Conservation (phyloP, 1,140 invertebrate genomes). For the Branchinecta lindahli region DNA sequence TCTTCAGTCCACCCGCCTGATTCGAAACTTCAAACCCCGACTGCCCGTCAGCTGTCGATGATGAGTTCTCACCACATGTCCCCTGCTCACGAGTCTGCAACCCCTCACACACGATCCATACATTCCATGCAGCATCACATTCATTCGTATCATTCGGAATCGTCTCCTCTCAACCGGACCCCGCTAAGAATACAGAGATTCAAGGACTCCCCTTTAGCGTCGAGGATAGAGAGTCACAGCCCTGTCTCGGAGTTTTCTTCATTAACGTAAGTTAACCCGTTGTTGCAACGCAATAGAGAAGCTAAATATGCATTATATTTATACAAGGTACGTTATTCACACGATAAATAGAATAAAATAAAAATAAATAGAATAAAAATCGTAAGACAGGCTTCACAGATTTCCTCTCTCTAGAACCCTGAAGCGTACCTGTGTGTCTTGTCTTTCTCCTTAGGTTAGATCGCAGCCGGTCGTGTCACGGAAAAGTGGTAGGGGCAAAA, state of each 20-base stretch:
- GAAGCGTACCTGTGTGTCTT: too few species aligned
- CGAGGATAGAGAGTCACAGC: not conserved
- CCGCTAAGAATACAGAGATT: not conserved
- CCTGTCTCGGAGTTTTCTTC: not conserved
- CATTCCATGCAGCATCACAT: not conserved
- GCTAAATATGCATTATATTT: too few species aligned
- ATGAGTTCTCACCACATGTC: not conserved
- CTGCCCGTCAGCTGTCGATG: not conserved
- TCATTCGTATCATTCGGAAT: not conserved
- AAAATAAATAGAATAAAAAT: too few species aligned
- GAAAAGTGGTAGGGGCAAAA: too few species aligned
- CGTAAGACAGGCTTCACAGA: too few species aligned
- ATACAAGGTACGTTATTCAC: too few species aligned
- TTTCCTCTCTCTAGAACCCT: too few species aligned
- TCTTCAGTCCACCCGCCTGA: not conserved
- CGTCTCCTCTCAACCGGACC: not conserved
- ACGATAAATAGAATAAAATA: too few species aligned
- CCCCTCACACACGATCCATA: not conserved
- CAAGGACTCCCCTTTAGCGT: not conserved
- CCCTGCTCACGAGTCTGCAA: not conserved
- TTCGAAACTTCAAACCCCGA: not conserved
- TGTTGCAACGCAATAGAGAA: too few species aligned
- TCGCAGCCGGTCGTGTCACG: too few species aligned
- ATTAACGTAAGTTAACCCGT: not conserved
- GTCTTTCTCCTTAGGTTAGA: too few species aligned